phyloP scores from a whole-genome alignment of 2,888 invertebrate genomes.

The Neelides folsomi region DNA sequence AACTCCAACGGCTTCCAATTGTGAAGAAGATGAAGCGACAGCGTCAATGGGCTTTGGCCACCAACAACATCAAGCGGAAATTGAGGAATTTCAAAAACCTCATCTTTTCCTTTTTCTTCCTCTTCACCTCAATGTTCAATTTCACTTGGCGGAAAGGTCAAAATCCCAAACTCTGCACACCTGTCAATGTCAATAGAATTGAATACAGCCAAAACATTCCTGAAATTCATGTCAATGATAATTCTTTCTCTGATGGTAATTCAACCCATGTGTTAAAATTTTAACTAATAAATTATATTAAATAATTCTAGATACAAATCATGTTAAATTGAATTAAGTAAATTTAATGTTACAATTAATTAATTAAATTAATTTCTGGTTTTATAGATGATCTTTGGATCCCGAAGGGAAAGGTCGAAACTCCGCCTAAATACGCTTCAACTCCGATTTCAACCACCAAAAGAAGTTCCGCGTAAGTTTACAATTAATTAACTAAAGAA shows the following conservation, averaged over 20 bases:
- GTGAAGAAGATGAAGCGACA: conserved; percentile 32
- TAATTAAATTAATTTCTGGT: neutral
- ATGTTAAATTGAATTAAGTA: too few species aligned
- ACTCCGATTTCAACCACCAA: conserved; percentile 28
- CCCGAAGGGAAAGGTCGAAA: conserved; percentile 8
- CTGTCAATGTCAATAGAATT: conserved; percentile 3
- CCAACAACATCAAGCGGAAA: conserved; percentile 16
- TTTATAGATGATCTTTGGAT: conserved; percentile 15
- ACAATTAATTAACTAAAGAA: too few species aligned
- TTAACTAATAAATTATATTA: too few species aligned
- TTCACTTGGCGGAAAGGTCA: conserved; percentile 8
- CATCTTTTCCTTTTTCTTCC: conserved; percentile 18
- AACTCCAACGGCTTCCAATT: conserved; percentile 41
- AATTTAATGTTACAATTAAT: too few species aligned
- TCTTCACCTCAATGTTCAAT: conserved; percentile 20
- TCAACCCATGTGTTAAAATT: too few species aligned
- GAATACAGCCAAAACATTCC: conserved; percentile 11
- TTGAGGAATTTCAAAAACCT: conserved; percentile 6
- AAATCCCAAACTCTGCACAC: conserved; percentile 15
- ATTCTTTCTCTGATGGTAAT: conserved; percentile 30
- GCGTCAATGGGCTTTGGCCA: conserved; percentile 19
- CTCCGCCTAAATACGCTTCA: conserved; percentile 28
- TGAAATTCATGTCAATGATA: conserved; percentile 24
- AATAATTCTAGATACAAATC: too few species aligned
- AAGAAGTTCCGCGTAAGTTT: conserved; percentile 21